phyloP scores from a whole-genome alignment of 2,888 invertebrate species.

The Scaeva pyrastri region DNA sequence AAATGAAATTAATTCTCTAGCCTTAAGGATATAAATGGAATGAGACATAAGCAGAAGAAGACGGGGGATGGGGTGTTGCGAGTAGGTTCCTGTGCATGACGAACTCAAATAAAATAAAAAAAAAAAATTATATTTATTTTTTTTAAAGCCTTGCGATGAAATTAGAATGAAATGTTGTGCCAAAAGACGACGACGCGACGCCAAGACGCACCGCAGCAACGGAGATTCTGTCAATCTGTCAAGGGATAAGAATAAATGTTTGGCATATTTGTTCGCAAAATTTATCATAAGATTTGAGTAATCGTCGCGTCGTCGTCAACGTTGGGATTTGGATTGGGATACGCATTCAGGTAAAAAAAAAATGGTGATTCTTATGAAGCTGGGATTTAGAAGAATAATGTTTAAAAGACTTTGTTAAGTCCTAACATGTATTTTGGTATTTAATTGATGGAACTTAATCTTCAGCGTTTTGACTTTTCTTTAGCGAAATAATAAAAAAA shows the following conservation, averaged over 20 bases:
- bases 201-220: no score
- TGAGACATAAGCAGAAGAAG: not conserved
- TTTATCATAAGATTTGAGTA: slow-evolving; percentile 74
- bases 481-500: no score
- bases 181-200: not conserved
- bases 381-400: slow-evolving; percentile 25
- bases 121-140: slow-evolving; percentile 46
- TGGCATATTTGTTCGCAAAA: slow-evolving; percentile 65
- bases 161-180: slow-evolving; percentile 64
- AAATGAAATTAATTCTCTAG: slow-evolving; percentile 67
- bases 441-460: slow-evolving; percentile 11
- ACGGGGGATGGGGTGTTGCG: not conserved
- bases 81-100: slow-evolving; percentile 34
- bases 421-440: slow-evolving; percentile 48
- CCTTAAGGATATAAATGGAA: slow-evolving; percentile 9
- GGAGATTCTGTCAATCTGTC: slow-evolving; percentile 53
- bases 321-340: no score
- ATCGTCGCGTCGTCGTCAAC: slow-evolving; percentile 33
- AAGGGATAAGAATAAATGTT: slow-evolving; percentile 61
- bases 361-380: not conserved
- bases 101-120: slow-evolving; percentile 67
- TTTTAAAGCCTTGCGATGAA: slow-evolving; percentile 32
- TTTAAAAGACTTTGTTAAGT: slow-evolving; percentile 43
- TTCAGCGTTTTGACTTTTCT: not conserved
- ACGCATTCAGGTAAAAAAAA: no score